Percentiles rank a stretch among this genome's conserved stretches.
phyloP scores from a whole-genome alignment of 1,140 invertebrate genomes.

The Lucilia sericata region DNA sequence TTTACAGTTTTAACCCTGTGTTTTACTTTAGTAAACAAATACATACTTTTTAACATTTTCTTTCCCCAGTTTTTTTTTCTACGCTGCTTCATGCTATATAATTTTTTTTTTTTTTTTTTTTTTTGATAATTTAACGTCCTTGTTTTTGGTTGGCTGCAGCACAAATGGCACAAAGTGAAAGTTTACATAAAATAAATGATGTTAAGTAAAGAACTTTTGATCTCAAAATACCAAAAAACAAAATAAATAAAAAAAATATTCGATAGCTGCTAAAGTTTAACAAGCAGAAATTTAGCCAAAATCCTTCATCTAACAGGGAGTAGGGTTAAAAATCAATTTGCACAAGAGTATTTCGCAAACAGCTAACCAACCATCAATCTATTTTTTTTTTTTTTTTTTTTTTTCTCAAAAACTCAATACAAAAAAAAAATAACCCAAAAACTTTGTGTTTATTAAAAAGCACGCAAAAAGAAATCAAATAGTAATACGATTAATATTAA shows the following conservation, averaged over 20 bases:
- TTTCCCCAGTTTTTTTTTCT: too few species aligned
- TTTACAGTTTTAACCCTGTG: background rate
- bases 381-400: too few species aligned
- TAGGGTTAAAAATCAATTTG: slow-evolving; percentile 25
- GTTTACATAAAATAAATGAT: slow-evolving; percentile 40
- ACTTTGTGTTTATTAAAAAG: background rate
- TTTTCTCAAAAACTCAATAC: background rate
- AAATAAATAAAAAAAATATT: background rate
- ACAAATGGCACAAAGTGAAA: slow-evolving; percentile 33
- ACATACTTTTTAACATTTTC: background rate
- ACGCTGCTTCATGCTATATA: too few species aligned
- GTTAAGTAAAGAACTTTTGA: slow-evolving; percentile 38
- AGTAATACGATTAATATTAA: slow-evolving; percentile 39
- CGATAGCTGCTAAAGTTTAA: background rate
- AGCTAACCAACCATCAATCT: background rate
- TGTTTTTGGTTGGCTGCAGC: slow-evolving; percentile 17
- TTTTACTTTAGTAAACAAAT: slow-evolving; percentile 37
- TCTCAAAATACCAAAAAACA: background rate
- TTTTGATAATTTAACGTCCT: slow-evolving; percentile 24
- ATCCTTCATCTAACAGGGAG: background rate
- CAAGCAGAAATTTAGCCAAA: background rate
- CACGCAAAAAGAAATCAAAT: slow-evolving; percentile 34
- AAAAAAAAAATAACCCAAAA: background rate
- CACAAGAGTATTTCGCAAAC: background rate
- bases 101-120: background rate